Base-by-base conservation (phyloP, 2,113 vertebrate species). In the Mormyrus iriodes region DNA sequence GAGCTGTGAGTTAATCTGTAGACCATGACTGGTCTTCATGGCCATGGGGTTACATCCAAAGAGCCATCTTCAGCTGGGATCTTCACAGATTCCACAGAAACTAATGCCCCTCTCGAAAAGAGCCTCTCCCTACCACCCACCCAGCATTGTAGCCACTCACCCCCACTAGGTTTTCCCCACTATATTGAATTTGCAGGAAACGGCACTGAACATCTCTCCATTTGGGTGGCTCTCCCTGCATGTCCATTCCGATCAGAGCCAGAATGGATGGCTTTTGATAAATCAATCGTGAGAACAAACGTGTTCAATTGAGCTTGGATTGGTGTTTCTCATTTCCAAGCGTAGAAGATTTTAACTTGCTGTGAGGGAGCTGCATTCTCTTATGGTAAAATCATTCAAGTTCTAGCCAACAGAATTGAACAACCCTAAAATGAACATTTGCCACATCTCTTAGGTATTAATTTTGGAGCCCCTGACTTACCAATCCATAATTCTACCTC, bases 11-110 rank as follows among this genome's bases (percentile, higher is more conserved):
- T 48, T 44, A 24, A 13, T 48, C 39, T 24, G 44, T 24, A n/a
- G 82, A 48, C 21, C 42, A 44, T 84, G 8, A 21, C 82, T 84
- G 79, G 73, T 84, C 44, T 84, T 48, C 73, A 79, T 2, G 35
- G 35, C 7, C 73, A 79, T 42, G 73, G 35, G 73, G 35, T 19
- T 42, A 39, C 73, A 35, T 42, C 35, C 35, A 42, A 79, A 79
- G 15, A 19, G 27, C 4, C 35, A 79, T 89, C 90, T 88, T 89
- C 89, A 87, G 86, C 89, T 88, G 88, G 88, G 90, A 84, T 85
- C 88, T 86, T 69, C 89, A 87, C 91, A 88, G 82, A 53, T 84
- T 35, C 85, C 87, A 85, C 48, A 42, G 44, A 49, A 21, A 44
- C 51, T 61, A 52, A 55, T 19, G 42, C 88, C 9, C 53, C 35